phyloP scores from a whole-genome alignment of 2,888 invertebrate genomes.

The Euplagia quadripunctaria region DNA sequence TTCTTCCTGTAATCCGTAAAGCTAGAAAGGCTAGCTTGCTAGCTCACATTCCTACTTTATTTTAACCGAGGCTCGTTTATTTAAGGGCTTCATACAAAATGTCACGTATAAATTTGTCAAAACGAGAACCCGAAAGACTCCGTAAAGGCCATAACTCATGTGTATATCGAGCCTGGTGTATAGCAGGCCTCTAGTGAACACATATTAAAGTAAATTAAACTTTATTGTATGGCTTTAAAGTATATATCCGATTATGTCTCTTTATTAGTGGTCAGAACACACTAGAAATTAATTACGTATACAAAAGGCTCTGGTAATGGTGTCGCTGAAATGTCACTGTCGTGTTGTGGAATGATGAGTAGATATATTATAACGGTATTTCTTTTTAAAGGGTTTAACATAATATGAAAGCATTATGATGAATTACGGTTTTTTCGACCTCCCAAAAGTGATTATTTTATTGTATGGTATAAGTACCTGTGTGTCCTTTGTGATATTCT shows the following conservation, averaged over 20 bases:
- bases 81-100: conserved; percentile 63
- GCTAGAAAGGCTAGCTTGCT: conserved; percentile 39
- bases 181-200: conserved; percentile 55
- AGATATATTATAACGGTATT: conserved; percentile 15
- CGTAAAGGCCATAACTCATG: conserved; percentile 64
- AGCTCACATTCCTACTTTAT: conserved; percentile 51
- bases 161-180: conserved; percentile 61
- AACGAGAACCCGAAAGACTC: conserved; percentile 65
- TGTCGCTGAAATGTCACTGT: conserved; percentile 60
- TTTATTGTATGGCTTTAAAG: conserved; percentile 46
- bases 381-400: conserved; percentile 3
- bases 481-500: too few relatives aligned
- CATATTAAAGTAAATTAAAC: conserved; percentile 31
- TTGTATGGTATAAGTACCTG: background rate
- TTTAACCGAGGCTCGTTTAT: conserved; percentile 57
- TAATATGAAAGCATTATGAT: background rate
- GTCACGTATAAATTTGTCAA: conserved; percentile 72
- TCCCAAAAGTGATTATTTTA: background rate
- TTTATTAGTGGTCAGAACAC: conserved; percentile 56
- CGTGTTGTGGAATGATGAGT: conserved; percentile 41
- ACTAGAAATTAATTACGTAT: conserved; percentile 74
- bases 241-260: conserved; percentile 45
- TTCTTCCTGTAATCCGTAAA: background rate
- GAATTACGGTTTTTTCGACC: background rate
- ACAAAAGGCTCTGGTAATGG: conserved; percentile 65